phyloP scores from a whole-genome alignment of 2,888 invertebrate species.

The Diachrysia chrysitis region DNA sequence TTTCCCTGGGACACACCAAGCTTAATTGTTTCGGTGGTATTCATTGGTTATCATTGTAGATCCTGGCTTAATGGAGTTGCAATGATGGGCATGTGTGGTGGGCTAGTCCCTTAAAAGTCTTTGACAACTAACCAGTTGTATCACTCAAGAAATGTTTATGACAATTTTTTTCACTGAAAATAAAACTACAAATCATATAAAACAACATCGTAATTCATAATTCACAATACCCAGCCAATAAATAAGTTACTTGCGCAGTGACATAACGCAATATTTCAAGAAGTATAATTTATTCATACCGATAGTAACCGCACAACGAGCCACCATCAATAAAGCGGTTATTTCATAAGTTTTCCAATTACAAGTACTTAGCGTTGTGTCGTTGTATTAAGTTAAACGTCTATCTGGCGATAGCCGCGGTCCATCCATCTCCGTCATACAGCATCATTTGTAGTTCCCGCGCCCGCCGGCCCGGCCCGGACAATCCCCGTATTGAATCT shows the following conservation, averaged over 20 bases:
- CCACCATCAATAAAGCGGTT: slow-evolving; percentile 34
- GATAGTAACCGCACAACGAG: neutral
- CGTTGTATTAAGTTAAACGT: slow-evolving; percentile 67
- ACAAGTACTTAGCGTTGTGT: slow-evolving; percentile 58
- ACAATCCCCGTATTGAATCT: slow-evolving; percentile 75
- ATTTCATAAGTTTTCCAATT: slow-evolving; percentile 51
- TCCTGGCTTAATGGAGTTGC: no score
- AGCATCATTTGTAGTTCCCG: slow-evolving; percentile 75
- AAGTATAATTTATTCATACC: neutral
- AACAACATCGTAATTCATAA: neutral
- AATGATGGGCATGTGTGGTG: no score
- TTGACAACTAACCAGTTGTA: neutral
- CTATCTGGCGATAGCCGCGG: slow-evolving; percentile 59
- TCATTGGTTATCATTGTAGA: no score
- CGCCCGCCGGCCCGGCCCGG: slow-evolving; percentile 63
- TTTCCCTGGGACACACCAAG: no score
- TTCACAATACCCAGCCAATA: neutral
- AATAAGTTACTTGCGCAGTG: neutral
- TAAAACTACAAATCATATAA: neutral
- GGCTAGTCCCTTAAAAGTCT: no score
- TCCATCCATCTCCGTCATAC: slow-evolving; percentile 83
- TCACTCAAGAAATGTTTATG: neutral
- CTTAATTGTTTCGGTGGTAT: no score
- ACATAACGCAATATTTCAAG: slow-evolving; percentile 3
- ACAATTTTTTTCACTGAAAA: neutral